These are phyloP conservation scores for Sylvia atricapilla DNA, from an alignment of 2,113 vertebrate genomes.

Conservation along the genomic window DNA sequence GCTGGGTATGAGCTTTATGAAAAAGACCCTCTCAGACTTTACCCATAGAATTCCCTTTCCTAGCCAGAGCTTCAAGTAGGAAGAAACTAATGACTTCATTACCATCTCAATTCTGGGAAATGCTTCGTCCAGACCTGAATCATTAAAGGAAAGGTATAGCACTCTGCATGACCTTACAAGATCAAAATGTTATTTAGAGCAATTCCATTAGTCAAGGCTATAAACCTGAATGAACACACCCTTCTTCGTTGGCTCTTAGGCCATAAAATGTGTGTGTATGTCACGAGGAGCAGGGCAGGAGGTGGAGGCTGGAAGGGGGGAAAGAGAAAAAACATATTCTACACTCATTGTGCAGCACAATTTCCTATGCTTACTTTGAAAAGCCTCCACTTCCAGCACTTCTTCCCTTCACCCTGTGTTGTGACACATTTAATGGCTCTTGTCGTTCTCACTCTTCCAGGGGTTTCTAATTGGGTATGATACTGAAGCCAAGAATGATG, in stretches of 20 bases:
- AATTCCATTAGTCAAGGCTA: slow-evolving; percentile 74
- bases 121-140: slow-evolving; percentile 78
- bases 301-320: not conserved
- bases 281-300: not conserved
- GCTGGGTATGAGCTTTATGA: slow-evolving; percentile 78
- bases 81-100: slow-evolving; percentile 86
- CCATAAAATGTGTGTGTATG: slow-evolving; percentile 46
- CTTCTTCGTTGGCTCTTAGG: slow-evolving; percentile 45
- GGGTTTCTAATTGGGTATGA: slow-evolving; percentile 64
- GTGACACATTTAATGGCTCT: slow-evolving; percentile 64
- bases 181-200: slow-evolving; percentile 80
- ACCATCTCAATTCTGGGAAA: slow-evolving; percentile 88
- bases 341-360: not conserved
- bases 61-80: slow-evolving; percentile 79
- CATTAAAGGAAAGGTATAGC: slow-evolving; percentile 81
- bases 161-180: slow-evolving; percentile 77
- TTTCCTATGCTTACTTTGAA: slow-evolving; percentile 50
- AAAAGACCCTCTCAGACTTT: slow-evolving; percentile 78
- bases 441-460: slow-evolving; percentile 36
- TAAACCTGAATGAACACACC: slow-evolving; percentile 73
- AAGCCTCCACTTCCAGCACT: slow-evolving; percentile 35
- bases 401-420: slow-evolving; percentile 26
- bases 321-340: slow-evolving; percentile 17
- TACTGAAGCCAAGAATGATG: slow-evolving; percentile 60
- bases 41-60: slow-evolving; percentile 79